Evolutionary conservation across 2,888 invertebrate genomes (phyloP), one percentile per base, ranked within the genome.

Genomic region (Dromius quadrimaculatus): DNA sequence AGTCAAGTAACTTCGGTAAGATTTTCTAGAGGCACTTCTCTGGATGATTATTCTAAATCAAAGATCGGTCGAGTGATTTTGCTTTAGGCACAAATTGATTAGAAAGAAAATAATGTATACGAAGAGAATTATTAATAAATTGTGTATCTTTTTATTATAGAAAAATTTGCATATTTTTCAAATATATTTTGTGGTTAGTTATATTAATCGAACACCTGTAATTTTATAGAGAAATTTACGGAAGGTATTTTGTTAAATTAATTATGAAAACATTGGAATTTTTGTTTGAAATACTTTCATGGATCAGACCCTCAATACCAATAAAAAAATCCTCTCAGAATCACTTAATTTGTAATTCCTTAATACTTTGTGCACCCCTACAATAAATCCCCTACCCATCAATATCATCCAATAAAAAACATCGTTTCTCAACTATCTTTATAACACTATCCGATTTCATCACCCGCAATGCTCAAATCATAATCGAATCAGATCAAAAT

Each of bases 401-500:
- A n/a, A n/a, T n/a, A n/a, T n/a, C n/a, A n/a, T 11, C 15, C 41
- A 41, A 41, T 41, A 41, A 41, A 41, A 41, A 41, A 41, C 6
- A 11, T 15, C 41, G 41, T 59, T 28, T 34, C n/a, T 59, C 59
- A 59, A 20, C 34, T 59, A 50, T 50, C 2, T 8, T 32, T 9
- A 59, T 34, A 71, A 66, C 64, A 69, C 41, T 57, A 66, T 74
- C 72, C 63, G 62, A 72, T 74, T 41, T 11, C 41, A 15, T 2
- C 15, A 15, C 15, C 6, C 13, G 41, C 13, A 41, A 41, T 6
- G 15, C 4, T 71, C 73, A 64, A 69, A 71, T 62, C 50, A 74
- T 77, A 77, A 78, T 77, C 75, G 68, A 77, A 77, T 78, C 74
- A 77, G 17, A 15, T 23, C 71, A 69, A 74, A 73, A 75, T 76